Percentiles rank a stretch among this genome's conserved stretches.
phyloP scores from a whole-genome alignment of 37 sponge, comb jelly and placozoan species.

The Haliclona indistincta region DNA sequence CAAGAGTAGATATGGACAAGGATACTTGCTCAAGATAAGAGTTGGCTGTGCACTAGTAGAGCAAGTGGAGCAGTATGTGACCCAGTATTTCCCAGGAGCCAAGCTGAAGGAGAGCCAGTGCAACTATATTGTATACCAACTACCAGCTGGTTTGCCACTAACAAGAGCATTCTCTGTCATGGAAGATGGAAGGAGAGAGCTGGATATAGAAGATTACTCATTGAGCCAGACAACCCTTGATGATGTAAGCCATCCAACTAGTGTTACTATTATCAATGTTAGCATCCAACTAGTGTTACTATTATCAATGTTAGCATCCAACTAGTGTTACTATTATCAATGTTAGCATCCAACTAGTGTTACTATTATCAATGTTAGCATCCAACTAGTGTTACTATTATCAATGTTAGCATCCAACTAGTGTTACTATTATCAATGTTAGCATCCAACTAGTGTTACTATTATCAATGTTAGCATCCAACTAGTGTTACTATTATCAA shows the following conservation, averaged over 20 bases:
- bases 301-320: too few relatives aligned
- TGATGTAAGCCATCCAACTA: constrained; percentile 48
- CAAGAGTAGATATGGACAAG: constrained; percentile 83
- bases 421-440: too few relatives aligned
- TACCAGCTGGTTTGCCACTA: constrained; percentile 53
- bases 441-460: too few relatives aligned
- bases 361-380: too few relatives aligned
- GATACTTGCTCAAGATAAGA: constrained; percentile 77
- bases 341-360: too few relatives aligned
- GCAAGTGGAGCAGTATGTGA: constrained; percentile 52
- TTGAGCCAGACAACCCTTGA: constrained; percentile 84
- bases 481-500: too few relatives aligned
- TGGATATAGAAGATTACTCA: constrained; percentile 71
- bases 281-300: neutral
- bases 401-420: too few relatives aligned
- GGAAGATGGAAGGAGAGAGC: constrained; percentile 41
- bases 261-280: neutral
- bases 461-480: too few relatives aligned
- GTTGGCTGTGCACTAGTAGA: constrained; percentile 25
- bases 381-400: too few relatives aligned
- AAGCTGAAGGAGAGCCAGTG: constrained; percentile 66
- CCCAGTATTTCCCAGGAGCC: constrained; percentile 43
- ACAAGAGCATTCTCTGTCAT: constrained; percentile 30
- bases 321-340: too few relatives aligned
- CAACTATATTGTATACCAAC: constrained; percentile 73